Evolutionary conservation across 2,113 vertebrate species (phyloP).

Genomic region (Todiramphus chloris): DNA sequence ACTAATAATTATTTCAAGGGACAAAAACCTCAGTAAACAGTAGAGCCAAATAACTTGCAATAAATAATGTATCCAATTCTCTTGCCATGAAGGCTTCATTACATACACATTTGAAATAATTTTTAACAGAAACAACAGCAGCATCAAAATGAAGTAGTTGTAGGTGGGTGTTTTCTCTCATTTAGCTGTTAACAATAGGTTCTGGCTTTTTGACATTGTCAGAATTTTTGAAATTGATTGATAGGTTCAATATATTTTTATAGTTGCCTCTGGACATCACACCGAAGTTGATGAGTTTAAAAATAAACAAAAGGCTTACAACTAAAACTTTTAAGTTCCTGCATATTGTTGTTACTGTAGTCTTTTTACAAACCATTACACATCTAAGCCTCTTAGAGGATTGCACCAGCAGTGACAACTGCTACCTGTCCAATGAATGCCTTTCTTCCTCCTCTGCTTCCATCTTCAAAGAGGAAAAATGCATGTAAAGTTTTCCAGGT

Average conservation of each 20-base stretch:
- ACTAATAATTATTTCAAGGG: neutral
- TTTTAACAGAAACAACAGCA: neutral
- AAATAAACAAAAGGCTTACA: neutral
- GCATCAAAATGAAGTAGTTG: neutral
- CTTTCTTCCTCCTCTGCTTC: neutral
- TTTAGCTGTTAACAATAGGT: neutral
- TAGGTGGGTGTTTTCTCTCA: neutral
- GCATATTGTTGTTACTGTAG: neutral
- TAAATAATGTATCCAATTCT: neutral
- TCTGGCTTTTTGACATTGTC: neutral
- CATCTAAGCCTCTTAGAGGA: neutral
- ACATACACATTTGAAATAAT: neutral
- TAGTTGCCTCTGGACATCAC: neutral
- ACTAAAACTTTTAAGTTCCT: neutral
- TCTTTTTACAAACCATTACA: neutral
- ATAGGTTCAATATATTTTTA: neutral
- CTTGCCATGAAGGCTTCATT: neutral
- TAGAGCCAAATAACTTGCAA: neutral
- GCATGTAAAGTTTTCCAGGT: neutral
- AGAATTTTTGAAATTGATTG: neutral
- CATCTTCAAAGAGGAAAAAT: neutral
- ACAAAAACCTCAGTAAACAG: neutral
- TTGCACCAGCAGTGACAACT: neutral
- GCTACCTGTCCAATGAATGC: neutral
- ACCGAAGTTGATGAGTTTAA: neutral